Base-by-base conservation (phyloP, 1,140 invertebrate genomes). In the Caenorhabditis tropicalis region DNA sequence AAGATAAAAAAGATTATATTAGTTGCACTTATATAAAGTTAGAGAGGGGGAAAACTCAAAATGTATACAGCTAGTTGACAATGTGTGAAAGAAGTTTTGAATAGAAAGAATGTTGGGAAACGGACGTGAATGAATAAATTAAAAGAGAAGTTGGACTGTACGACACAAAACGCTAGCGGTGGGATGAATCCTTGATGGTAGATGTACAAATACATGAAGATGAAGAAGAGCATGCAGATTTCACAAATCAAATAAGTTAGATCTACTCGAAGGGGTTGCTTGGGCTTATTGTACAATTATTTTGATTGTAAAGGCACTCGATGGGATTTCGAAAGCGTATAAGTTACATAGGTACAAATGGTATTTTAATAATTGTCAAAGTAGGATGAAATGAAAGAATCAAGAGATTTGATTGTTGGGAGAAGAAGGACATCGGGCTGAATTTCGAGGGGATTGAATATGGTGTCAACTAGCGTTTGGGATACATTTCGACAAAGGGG, bases 171-270 rank as follows among this genome's bases (percentile, higher is more conserved):
- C 46, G 53, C 79, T 58, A 58, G 48, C 79, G 48, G 24, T 80
- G 46, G 79, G 79, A 81, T 53, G 53, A 31, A 15, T n/a, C 39
- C 39, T 43, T 5, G 39, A 81, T 10, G 24, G 29, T 10, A 21
- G 79, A 56, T 49, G 60, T 46, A 82, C 31, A 82, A 83, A 31
- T 74, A 83, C 74, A 51, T 48, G 56, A 53, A 82, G 36, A 15
- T 39, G 53, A 46, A 65, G 56, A 43, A 82, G 58, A 82, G 39
- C 53, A 81, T 56, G 53, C 53, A 81, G 79, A 81, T 81, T 58
- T 81, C 79, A 81, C 49, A 81, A 58, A 81, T 53, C 79, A 58
- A 56, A 56, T 58, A 81, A 81, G 79, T 58, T 81, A 58, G 48
- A 81, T 81, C 53, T 81, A 36, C 29, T 51, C 46, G 31, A 27